Base-by-base conservation (phyloP, 2,113 vertebrate species). In the Sceloporus tristichus region DNA sequence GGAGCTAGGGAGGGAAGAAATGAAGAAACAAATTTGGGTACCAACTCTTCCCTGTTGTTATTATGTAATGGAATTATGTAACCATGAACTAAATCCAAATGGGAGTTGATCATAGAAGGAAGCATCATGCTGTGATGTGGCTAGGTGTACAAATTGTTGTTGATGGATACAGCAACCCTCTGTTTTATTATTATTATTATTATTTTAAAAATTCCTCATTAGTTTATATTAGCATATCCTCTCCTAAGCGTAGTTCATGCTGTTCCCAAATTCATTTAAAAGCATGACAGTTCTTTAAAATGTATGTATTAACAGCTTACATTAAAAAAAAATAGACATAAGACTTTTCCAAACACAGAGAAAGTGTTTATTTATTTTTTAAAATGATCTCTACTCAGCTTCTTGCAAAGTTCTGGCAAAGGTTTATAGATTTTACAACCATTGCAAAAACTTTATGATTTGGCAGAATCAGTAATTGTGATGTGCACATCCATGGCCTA, bases 41-140 rank as follows among this genome's bases (percentile, higher is more conserved):
- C 16, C 23, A 71, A 29, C n/a, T 56, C 53, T 74, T 84, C n/a
- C 9, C 25, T 71, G 48, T 34, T 48, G 54, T 23, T 29, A n/a
- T 84, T 71, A 13, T 11, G 54, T 73, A 73, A 70, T 80, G 65
- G 68, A 85, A 71, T 56, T 71, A 70, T 27, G 53, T 86, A 79
- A 79, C 48, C 25, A 79, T 29, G 18, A 54, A 23, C n/a, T n/a
- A n/a, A 56, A 27, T 48, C 48, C 25, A 42, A 5, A 66, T 85
- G 40, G 56, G 73, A 85, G 16, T 13, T 38, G 29, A 18, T 73
- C 29, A 9, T 16, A 21, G 70, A 9, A 38, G 70, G 19, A 84
- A 56, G 27, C 42, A 3, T 40, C 19, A 66, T 40, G n/a, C 59
- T 71, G 1, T 84, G 40, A 54, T 11, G 27, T 10, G 42, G 14